phyloP scores from a whole-genome alignment of 2,888 invertebrate species.

The Dynastes hyllus region DNA sequence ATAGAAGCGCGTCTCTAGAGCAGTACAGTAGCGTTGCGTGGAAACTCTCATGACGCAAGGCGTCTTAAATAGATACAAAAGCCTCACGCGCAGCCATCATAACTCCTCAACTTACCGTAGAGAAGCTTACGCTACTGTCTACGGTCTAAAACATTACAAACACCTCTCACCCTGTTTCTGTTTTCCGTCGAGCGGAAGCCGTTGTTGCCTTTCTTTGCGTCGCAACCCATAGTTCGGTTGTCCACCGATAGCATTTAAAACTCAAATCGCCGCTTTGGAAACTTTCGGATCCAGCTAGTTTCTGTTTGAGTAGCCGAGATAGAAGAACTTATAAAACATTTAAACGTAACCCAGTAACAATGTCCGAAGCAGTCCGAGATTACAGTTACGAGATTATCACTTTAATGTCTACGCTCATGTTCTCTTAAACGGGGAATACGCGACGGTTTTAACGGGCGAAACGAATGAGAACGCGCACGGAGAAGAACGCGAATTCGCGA shows the following conservation, averaged over 20 bases:
- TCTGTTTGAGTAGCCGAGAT: not conserved
- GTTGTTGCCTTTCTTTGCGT: conserved; percentile 40
- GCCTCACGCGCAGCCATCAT: conserved; percentile 14
- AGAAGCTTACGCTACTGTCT: not conserved
- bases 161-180: conserved; percentile 36
- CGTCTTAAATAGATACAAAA: conserved; percentile 45
- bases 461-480: conserved; percentile 23
- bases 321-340: conserved; percentile 1
- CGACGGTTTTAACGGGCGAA: not conserved
- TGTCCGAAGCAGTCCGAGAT: not conserved
- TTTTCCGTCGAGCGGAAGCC: conserved; percentile 21
- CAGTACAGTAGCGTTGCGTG: conserved; percentile 20
- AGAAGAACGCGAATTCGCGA: conserved; percentile 1
- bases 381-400: not conserved
- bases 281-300: not conserved
- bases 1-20: conserved; percentile 26
- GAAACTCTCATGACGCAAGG: conserved; percentile 46
- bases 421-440: conserved; percentile 11
- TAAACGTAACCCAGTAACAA: not conserved
- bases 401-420: conserved; percentile 11
- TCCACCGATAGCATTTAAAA: conserved; percentile 35
- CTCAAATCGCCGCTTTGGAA: conserved; percentile 30
- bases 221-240: conserved; percentile 52
- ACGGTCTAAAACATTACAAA: conserved; percentile 22
- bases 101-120: not conserved